Evolutionary conservation across 2,888 invertebrate genomes (phyloP).

Genomic region (Microctonus aethiopoides): DNA sequence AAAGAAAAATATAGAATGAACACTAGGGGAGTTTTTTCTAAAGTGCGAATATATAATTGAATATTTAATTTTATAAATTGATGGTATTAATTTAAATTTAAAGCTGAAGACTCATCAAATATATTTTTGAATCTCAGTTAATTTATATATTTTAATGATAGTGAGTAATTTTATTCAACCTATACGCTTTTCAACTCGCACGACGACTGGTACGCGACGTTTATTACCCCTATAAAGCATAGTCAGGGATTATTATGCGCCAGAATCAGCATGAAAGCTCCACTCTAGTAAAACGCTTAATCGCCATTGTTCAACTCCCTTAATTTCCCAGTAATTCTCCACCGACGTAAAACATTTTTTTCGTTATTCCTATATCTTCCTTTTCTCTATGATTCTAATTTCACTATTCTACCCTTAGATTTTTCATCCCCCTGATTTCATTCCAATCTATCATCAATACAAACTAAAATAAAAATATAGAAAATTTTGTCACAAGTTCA

Average conservation of each 20-base stretch:
- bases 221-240: conserved; percentile 54
- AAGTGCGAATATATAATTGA: too few relatives aligned
- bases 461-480: not conserved
- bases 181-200: too few relatives aligned
- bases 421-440: not conserved
- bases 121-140: not conserved
- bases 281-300: conserved; percentile 41
- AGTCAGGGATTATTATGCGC: conserved; percentile 28
- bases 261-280: conserved; percentile 23
- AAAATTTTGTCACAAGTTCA: not conserved
- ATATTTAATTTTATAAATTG: too few relatives aligned
- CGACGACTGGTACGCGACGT: conserved; percentile 42
- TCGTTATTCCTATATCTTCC: not conserved
- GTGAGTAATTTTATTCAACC: not conserved
- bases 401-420: not conserved
- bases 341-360: conserved; percentile 1
- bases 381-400: not conserved
- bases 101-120: too few relatives aligned
- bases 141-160: not conserved
- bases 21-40: too few relatives aligned
- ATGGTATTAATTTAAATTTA: too few relatives aligned
- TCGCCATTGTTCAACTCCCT: conserved; percentile 38
- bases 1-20: too few relatives aligned
- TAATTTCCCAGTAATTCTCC: conserved; percentile 15
- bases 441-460: not conserved